Base-by-base conservation (phyloP, 1,140 invertebrate genomes). In the Stenopsyche tienmushanensis region DNA sequence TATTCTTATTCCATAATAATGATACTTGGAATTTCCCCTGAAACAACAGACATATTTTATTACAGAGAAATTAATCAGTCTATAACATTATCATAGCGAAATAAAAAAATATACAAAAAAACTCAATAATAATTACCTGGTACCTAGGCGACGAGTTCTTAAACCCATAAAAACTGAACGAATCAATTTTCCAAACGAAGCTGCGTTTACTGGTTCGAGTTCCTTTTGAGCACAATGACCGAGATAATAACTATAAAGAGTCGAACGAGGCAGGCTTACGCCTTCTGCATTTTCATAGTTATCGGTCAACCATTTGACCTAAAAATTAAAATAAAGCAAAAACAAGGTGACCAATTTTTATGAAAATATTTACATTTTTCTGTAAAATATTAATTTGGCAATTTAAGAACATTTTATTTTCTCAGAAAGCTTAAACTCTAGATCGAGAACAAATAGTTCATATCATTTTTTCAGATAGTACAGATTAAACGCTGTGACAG, bases 21-120 rank as follows among this genome's bases (percentile, higher is more conserved):
- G 97, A 79, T 99, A 99, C 76, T 99, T 99, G 3, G 96, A 99
- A 82, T 99, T 99, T n/a, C 97, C 97, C 71, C 96, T 92, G 73
- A 57, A 82, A 82, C 71, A 72, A 62, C 34, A 18, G 9, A 34
- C 15, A 34, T 39, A 39, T 5, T 7, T 3, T 21, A 53, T 53
- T 21, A 13, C 9, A 29, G 10, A 55, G 24, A 55, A 52, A 23
- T 17, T 20, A 5, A 24, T 8, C 7, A 52, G 7, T 39, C 7
- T n/a, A n/a, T 49, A 49, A 7, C 7, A 26, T 53, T n/a, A 24
- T 58, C 3, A 42, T 9, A 45, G 21, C 21, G 13, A 23, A 58
- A 8, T 58, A 44, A 8, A 41, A 3, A 41, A 26, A 7, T 24
- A 1, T 34, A 25, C 1, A 26, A 57, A 39, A 7, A 2, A 5